Evolutionary conservation across 2,888 invertebrate species (phyloP).

Genomic region (Meghimatium bilineatum): DNA sequence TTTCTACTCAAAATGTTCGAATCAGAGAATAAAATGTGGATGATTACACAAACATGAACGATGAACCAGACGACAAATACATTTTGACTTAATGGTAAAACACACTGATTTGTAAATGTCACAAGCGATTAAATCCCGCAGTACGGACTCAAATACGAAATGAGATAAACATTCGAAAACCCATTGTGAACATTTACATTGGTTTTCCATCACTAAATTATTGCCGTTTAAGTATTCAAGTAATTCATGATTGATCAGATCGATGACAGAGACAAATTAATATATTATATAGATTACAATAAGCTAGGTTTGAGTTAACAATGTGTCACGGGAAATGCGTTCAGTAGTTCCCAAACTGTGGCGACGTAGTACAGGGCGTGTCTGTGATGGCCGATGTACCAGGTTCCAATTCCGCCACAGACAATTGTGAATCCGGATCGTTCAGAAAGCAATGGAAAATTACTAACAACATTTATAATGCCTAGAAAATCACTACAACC

Average conservation of each 20-base stretch:
- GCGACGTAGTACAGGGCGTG: too few species aligned
- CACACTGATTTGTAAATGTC: neutral
- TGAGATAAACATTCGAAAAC: conserved; percentile 1
- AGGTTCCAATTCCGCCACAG: too few species aligned
- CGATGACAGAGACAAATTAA: neutral
- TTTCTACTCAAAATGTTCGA: too few species aligned
- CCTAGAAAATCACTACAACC: too few species aligned
- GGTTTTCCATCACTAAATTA: neutral
- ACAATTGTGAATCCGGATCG: too few species aligned
- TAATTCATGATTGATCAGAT: neutral
- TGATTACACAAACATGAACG: too few species aligned
- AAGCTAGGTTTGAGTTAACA: neutral
- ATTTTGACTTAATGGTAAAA: neutral
- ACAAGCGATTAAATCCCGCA: neutral
- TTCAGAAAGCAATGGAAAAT: too few species aligned
- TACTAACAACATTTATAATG: too few species aligned
- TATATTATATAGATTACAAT: neutral
- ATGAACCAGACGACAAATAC: too few species aligned
- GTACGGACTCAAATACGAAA: neutral
- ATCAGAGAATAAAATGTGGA: too few species aligned
- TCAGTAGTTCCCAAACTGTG: neutral
- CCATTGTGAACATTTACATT: neutral
- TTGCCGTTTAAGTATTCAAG: neutral
- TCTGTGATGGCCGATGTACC: too few species aligned
- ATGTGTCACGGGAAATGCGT: neutral